Evolutionary conservation across 2,113 vertebrate genomes (phyloP).

Genomic region (Coryphaenoides rupestris): DNA sequence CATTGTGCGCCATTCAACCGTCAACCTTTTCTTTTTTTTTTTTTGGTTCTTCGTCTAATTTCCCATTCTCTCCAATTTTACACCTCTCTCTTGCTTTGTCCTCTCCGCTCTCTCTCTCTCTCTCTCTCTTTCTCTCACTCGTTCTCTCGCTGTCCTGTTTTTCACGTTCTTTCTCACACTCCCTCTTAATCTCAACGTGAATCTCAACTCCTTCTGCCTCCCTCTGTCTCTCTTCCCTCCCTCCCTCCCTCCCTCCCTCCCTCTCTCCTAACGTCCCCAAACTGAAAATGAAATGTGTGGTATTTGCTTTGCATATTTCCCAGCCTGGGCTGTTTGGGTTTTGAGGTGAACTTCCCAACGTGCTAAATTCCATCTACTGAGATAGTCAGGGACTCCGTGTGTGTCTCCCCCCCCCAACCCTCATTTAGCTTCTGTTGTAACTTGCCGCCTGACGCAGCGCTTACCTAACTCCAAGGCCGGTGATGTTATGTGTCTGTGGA

Average conservation of each 20-base stretch:
- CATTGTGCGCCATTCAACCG: conserved; percentile 47
- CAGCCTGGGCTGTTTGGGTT: background rate
- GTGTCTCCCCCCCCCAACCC: background rate
- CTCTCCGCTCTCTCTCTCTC: conserved; percentile 16
- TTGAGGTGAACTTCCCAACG: background rate
- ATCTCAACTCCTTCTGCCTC: background rate
- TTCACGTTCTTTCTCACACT: conserved; percentile 16
- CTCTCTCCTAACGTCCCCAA: too few relatives aligned
- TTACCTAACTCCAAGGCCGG: conserved; percentile 38
- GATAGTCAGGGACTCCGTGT: conserved; percentile 18
- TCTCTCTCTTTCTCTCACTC: background rate
- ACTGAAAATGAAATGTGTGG: background rate
- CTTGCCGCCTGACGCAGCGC: conserved; percentile 28
- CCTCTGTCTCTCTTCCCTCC: too few relatives aligned
- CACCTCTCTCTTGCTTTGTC: conserved; percentile 1
- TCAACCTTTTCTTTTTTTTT: conserved; percentile 18
- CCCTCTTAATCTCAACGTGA: background rate
- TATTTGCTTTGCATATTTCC: background rate
- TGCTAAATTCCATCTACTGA: background rate
- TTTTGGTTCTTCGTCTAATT: conserved; percentile 18
- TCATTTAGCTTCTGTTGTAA: conserved; percentile 13
- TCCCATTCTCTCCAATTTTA: too few relatives aligned
- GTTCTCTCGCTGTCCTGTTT: conserved; percentile 1
- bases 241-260: too few relatives aligned
- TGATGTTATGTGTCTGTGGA: conserved; percentile 20